A percentile compares a stretch with the other conserved stretches of the same genome.
Evolutionary conservation across 2,888 invertebrate genomes (phyloP).

Genomic region (Pristionchus exspectatus): DNA sequence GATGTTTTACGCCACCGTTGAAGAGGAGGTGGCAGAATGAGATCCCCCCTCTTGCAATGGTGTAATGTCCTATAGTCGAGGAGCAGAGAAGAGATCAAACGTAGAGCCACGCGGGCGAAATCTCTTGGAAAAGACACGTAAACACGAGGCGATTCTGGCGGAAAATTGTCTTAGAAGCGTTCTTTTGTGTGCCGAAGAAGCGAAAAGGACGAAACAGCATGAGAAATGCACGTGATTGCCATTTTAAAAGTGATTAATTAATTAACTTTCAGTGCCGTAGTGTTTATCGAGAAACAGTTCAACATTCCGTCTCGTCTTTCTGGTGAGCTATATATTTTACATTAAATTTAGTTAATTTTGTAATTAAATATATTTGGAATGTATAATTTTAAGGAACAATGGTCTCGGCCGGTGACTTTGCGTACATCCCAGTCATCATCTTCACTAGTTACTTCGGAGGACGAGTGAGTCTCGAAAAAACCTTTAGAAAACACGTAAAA

Average conservation of each 20-base stretch:
- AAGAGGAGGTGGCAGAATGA: not conserved
- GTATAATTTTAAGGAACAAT: conserved; percentile 69
- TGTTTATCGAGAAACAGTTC: conserved; percentile 78
- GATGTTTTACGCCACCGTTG: not conserved
- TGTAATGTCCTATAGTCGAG: not conserved
- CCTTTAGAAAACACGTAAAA: no score
- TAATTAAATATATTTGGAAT: conserved; percentile 70
- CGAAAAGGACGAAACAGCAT: not conserved
- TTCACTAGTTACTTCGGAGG: conserved; percentile 77
- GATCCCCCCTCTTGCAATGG: not conserved
- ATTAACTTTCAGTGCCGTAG: conserved; percentile 73
- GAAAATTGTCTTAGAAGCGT: not conserved
- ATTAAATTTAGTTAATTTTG: conserved; percentile 57
- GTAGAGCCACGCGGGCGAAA: not conserved
- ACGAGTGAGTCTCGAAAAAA: conserved; percentile 63
- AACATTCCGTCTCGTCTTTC: conserved; percentile 77
- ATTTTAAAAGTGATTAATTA: not conserved
- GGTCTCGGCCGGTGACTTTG: conserved; percentile 78
- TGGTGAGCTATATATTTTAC: not conserved
- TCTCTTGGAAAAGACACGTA: not conserved
- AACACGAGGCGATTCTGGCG: not conserved
- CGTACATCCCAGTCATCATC: conserved; percentile 77
- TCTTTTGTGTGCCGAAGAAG: not conserved
- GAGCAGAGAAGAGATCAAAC: not conserved
- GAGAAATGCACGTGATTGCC: not conserved